Evolutionary conservation across 2,888 invertebrate species (phyloP).

Genomic region (Cactoblastis cactorum): DNA sequence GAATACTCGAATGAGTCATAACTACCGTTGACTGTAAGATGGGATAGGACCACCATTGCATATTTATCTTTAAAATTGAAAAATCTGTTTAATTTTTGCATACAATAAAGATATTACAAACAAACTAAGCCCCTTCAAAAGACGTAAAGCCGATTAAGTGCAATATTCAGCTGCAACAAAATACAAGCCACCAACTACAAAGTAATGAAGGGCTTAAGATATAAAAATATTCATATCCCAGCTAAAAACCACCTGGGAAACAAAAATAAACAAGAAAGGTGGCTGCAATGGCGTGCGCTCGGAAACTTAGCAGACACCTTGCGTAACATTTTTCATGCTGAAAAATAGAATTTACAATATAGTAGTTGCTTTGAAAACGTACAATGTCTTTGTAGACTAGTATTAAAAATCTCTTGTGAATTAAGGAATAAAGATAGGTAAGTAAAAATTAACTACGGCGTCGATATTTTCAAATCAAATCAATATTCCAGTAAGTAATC

Average conservation of each 20-base stretch:
- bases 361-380: slow-evolving; percentile 4
- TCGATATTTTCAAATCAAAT: no score
- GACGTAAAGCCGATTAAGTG: background rate
- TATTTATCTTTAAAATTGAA: no score
- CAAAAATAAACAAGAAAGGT: slow-evolving; percentile 23
- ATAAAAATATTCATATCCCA: slow-evolving; percentile 11
- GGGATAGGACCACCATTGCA: no score
- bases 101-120: no score
- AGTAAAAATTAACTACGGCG: no score
- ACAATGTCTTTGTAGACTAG: background rate
- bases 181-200: background rate
- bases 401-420: background rate
- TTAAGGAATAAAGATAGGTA: background rate
- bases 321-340: slow-evolving; percentile 33
- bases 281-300: slow-evolving; percentile 19
- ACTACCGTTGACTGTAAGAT: no score
- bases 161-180: background rate
- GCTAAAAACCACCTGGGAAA: slow-evolving; percentile 11
- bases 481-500: no score
- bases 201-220: slow-evolving; percentile 11
- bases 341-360: slow-evolving; percentile 18
- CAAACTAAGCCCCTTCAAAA: background rate
- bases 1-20: no score
- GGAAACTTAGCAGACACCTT: slow-evolving; percentile 29
- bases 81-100: no score